A percentile compares a stretch with the other conserved stretches of the same genome.
phyloP scores from a whole-genome alignment of 2,113 vertebrate species.

The Elephantulus edwardii region DNA sequence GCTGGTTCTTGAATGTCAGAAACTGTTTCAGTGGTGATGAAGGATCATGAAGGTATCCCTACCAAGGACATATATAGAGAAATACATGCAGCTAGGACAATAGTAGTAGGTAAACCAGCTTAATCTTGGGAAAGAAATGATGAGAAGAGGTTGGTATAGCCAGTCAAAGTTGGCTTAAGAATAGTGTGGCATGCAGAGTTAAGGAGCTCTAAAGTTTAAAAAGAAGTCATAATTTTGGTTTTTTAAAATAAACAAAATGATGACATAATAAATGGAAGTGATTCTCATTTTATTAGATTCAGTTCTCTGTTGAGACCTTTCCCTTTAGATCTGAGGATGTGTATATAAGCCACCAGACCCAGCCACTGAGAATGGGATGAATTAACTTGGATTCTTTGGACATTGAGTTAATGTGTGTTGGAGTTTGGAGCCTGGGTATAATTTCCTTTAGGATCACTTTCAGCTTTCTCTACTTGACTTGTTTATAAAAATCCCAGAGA shows the following conservation, averaged over 20 bases:
- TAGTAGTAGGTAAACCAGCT: background rate
- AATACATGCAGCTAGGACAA: background rate
- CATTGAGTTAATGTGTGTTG: background rate
- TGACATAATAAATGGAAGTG: background rate
- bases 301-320: background rate
- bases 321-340: background rate
- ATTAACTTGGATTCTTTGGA: conserved; percentile 38
- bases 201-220: background rate
- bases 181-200: background rate
- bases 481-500: conserved; percentile 64
- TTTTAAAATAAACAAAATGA: background rate
- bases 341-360: background rate
- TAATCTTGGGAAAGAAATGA: background rate
- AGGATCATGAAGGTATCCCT: background rate
- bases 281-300: background rate
- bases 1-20: background rate
- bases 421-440: conserved; percentile 19
- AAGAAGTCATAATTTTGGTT: background rate
- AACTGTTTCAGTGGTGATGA: background rate
- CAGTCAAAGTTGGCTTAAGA: background rate
- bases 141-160: background rate
- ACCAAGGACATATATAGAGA: background rate
- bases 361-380: background rate
- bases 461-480: conserved; percentile 38
- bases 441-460: conserved; percentile 45